These are phyloP conservation scores for Poecilia gillii DNA, from an alignment of 2,797 vertebrate species.

Conservation along the genomic window DNA sequence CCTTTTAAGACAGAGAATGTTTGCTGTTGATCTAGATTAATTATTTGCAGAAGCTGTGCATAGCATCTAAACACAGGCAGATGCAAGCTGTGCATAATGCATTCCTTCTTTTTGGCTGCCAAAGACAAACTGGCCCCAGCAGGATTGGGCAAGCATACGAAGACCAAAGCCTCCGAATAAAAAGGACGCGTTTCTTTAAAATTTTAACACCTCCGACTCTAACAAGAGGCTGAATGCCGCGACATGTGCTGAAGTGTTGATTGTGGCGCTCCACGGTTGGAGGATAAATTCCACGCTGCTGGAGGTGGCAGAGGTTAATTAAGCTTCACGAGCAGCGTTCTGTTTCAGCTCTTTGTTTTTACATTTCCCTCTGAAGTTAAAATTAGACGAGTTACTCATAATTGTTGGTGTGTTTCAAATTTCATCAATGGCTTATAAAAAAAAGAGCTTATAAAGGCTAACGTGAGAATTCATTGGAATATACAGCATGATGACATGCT, in stretches of 20 bases:
- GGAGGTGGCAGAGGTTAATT: constrained; percentile 56
- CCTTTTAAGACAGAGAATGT: constrained; percentile 27
- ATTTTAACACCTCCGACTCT: constrained; percentile 44
- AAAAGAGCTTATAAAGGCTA: constrained; percentile 10
- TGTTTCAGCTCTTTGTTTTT: constrained; percentile 38
- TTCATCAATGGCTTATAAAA: constrained; percentile 11
- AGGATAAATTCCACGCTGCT: constrained; percentile 37
- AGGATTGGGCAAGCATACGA: constrained; percentile 40
- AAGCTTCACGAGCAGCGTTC: constrained; percentile 40
- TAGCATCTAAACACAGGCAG: constrained; percentile 43
- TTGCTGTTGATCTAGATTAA: constrained; percentile 13
- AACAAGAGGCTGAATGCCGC: constrained; percentile 33
- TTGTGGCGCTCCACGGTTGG: constrained; percentile 18
- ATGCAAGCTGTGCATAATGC: constrained; percentile 41
- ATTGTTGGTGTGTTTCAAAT: constrained; percentile 23
- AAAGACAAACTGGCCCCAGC: constrained; percentile 28
- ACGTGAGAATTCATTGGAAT: not conserved
- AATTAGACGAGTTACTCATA: constrained; percentile 35
- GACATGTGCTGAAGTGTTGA: constrained; percentile 48
- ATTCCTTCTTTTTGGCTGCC: constrained; percentile 46
- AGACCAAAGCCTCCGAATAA: constrained; percentile 42
- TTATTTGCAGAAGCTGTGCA: constrained; percentile 51
- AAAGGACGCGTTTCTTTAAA: constrained; percentile 52
- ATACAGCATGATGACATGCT: not conserved
- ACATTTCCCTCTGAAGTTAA: constrained; percentile 17